Evolutionary conservation across 2,797 vertebrate genomes (phyloP).

Genomic region (Momotus momota): DNA sequence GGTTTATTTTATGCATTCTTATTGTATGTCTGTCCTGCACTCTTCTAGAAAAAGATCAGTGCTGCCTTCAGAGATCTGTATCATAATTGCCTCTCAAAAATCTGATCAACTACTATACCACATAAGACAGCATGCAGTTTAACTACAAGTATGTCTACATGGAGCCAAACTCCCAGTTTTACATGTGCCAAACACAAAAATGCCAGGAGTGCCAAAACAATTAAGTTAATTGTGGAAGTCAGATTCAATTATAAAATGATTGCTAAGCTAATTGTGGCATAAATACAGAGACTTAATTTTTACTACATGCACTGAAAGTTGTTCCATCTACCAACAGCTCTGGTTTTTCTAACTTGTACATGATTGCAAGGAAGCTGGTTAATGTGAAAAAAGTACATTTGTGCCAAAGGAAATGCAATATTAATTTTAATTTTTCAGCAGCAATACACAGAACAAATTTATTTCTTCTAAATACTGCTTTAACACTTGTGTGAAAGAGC

Average conservation of each 20-base stretch:
- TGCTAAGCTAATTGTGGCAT: conserved; percentile 1
- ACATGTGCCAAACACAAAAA: neutral
- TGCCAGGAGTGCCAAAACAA: neutral
- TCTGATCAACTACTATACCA: rapidly evolving
- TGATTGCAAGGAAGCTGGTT: neutral
- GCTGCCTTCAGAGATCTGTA: neutral
- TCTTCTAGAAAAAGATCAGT: neutral
- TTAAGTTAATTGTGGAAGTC: conserved; percentile 48
- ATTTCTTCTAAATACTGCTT: neutral
- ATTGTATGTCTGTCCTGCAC: neutral
- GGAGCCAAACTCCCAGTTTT: neutral
- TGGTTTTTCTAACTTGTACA: conserved; percentile 38
- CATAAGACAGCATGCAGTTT: rapidly evolving
- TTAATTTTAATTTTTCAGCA: neutral
- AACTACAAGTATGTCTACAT: rapidly evolving
- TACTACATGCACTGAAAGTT: conserved; percentile 18
- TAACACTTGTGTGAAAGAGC: neutral
- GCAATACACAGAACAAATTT: neutral
- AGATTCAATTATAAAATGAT: conserved; percentile 28
- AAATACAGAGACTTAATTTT: conserved; percentile 52
- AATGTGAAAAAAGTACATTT: neutral
- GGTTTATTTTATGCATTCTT: neutral
- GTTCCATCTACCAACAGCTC: conserved; percentile 31
- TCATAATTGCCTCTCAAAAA: neutral
- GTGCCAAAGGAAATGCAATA: neutral